Base-by-base conservation (phyloP, 2,113 vertebrate species). In the Astatoreochromis straeleni region DNA sequence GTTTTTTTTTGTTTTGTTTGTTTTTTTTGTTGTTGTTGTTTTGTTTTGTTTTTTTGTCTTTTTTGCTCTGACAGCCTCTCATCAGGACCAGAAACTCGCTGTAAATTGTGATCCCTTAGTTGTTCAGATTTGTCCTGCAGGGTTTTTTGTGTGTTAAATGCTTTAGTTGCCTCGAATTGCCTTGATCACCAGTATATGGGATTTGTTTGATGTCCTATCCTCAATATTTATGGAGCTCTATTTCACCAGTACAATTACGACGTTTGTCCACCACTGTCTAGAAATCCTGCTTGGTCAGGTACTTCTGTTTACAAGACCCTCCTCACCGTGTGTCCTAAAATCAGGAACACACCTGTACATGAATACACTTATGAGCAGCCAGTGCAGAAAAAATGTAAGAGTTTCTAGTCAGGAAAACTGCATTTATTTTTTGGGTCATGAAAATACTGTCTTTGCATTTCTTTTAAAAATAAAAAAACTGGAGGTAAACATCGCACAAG, bases 1-100 rank as follows among this genome's bases (percentile, higher is more conserved):
- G 10, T 54, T n/a, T 11, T 6, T 4, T n/a, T 3, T 1, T 9
- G 26, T 38, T 14, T 53, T 40, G 13, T n/a, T 1, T 1, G 10
- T 54, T n/a, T 11, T 6, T 4, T n/a, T 3, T 7, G n/a, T 26
- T 26, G 26, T 26, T 24, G 24, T 24, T 26, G 26, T 26, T 26
- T 26, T 26, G 4, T 3, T 29, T n/a, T n/a, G n/a, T 7, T 33
- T 33, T 7, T 7, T 7, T 33, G 4, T 26, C 4, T 8, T 0
- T 33, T 35, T 26, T 38, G 5, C 2, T 82, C n/a, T 21, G 21
- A 70, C 17, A 51, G 33, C 40, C 29, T 87, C 19, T 63, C 33
- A 33, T 8, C 31, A n/a, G 58, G 55, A 84, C 2, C 4, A 54
- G 60, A 35, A 40, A 68, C 57, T 12, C 3, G 38, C 21, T 60